Evolutionary conservation across 2,888 invertebrate species (phyloP).

Genomic region (Pilophorus perplexus): DNA sequence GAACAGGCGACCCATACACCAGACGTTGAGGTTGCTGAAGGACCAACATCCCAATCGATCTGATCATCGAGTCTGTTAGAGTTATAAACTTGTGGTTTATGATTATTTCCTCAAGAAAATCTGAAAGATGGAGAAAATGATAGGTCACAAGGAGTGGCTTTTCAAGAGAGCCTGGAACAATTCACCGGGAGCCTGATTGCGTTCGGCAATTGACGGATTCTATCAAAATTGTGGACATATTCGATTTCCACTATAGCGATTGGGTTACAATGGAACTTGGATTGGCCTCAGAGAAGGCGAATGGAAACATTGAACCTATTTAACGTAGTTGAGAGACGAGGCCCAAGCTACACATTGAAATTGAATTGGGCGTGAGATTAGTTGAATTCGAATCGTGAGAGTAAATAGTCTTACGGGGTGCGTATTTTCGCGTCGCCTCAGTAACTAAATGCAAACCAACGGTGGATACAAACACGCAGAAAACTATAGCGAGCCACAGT

Average conservation of each 20-base stretch:
- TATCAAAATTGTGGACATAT: background rate
- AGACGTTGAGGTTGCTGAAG: constrained; percentile 43
- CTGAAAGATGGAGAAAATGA: constrained; percentile 30
- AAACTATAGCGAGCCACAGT: constrained; percentile 21
- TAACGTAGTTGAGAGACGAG: no score
- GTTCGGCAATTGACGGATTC: background rate
- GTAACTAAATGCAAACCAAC: constrained; percentile 22
- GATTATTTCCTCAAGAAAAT: constrained; percentile 36
- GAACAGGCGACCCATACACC: constrained; percentile 42
- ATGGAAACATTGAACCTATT: no score
- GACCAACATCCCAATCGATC: constrained; percentile 42
- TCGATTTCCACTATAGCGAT: background rate
- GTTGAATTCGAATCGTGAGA: background rate
- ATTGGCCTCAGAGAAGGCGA: no score
- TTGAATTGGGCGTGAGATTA: no score
- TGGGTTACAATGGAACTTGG: background rate
- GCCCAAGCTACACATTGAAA: no score
- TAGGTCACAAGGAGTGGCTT: no score
- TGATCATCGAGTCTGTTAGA: constrained; percentile 37
- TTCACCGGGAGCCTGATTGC: no score
- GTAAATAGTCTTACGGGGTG: constrained; percentile 24
- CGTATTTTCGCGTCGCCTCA: constrained; percentile 14
- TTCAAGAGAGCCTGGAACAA: no score
- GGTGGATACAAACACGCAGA: constrained; percentile 17
- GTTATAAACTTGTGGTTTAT: constrained; percentile 43